Evolutionary conservation across 2,113 vertebrate species (phyloP).

Genomic region (Calyptomena viridis): DNA sequence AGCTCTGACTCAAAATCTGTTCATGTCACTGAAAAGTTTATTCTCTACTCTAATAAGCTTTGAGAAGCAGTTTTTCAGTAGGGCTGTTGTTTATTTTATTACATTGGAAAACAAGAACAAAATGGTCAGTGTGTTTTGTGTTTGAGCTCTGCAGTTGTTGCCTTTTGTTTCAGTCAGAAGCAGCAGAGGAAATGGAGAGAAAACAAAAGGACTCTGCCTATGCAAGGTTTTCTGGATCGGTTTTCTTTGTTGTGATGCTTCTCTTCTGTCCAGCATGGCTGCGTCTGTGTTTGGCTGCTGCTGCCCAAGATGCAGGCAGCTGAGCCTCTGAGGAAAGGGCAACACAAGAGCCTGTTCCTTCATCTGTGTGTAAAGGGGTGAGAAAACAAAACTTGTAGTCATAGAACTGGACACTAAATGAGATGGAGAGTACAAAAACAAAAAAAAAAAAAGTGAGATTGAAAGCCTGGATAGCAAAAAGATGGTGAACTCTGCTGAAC

Average conservation of each 20-base stretch:
- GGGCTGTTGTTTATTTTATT: neutral
- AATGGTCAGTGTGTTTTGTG: neutral
- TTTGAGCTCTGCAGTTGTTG: neutral
- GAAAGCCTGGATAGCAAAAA: neutral
- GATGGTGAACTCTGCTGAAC: neutral
- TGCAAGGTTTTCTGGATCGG: neutral
- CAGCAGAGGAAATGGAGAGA: neutral
- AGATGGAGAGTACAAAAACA: neutral
- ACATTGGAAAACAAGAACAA: neutral
- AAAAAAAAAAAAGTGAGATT: neutral
- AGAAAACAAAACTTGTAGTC: neutral
- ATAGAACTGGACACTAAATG: neutral
- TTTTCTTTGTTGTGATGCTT: neutral
- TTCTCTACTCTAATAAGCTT: neutral
- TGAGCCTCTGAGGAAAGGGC: neutral
- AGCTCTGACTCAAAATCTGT: neutral
- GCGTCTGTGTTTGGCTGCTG: rapidly evolving
- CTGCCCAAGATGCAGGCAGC: rapidly evolving
- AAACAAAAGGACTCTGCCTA: neutral
- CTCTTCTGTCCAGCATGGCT: rapidly evolving
- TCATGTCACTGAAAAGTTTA: neutral
- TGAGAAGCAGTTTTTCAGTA: neutral
- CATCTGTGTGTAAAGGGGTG: neutral
- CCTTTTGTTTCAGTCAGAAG: neutral
- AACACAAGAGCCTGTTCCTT: neutral